Conservation (phyloP, 2,888 invertebrate species). For the Timema podura region DNA sequence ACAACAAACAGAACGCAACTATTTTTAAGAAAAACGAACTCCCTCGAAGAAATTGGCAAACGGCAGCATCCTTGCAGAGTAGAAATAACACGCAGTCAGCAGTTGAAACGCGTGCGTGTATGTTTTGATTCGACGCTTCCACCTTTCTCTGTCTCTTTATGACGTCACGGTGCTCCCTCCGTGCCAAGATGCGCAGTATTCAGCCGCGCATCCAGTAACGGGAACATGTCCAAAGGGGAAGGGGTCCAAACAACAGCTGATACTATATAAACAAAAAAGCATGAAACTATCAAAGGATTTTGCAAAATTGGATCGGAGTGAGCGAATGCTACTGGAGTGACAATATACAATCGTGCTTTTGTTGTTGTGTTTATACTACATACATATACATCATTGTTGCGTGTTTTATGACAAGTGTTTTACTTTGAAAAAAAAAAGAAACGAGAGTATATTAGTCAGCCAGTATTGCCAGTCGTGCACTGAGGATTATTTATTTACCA, state of each 20-base stretch:
- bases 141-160: not conserved
- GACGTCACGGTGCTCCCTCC: not conserved
- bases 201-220: not conserved
- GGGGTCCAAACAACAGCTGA: slow-evolving; percentile 22
- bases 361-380: not conserved
- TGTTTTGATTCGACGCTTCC: not conserved
- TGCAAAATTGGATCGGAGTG: slow-evolving; percentile 17
- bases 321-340: slow-evolving; percentile 23
- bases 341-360: slow-evolving; percentile 16
- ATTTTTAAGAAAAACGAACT: no score
- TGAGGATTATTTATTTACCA: slow-evolving; percentile 14
- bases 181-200: no score
- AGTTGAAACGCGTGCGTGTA: no score
- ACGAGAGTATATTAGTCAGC: slow-evolving; percentile 21
- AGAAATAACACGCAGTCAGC: no score
- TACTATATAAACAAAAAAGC: slow-evolving; percentile 30
- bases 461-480: slow-evolving; percentile 20
- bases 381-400: no score
- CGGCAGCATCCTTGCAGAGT: no score
- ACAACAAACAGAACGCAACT: no score
- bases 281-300: slow-evolving; percentile 26
- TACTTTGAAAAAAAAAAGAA: no score
- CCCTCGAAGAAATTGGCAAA: no score
- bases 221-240: not conserved
- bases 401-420: no score